Conservation (phyloP, 2,113 vertebrate species). For the Conger conger region DNA sequence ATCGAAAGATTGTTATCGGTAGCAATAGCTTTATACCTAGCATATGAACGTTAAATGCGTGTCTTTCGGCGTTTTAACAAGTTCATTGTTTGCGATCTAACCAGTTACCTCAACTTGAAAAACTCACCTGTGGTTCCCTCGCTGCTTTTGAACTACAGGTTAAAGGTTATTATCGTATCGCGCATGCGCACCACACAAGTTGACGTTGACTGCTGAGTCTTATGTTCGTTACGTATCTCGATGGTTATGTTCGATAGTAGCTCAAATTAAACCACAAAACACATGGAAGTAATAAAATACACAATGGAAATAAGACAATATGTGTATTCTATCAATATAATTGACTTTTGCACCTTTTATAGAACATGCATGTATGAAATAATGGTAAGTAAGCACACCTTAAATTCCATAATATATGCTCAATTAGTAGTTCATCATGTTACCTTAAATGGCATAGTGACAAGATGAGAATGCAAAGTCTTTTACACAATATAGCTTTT, state of each 20-base stretch:
- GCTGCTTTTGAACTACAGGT: slow-evolving; percentile 20
- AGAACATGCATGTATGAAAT: too few relatives aligned
- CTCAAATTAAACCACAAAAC: too few relatives aligned
- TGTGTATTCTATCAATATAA: too few relatives aligned
- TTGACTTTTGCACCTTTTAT: too few relatives aligned
- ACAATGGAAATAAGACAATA: too few relatives aligned
- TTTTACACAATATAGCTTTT: not conserved
- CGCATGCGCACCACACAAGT: slow-evolving; percentile 23
- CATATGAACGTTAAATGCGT: not conserved
- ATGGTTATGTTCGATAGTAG: too few relatives aligned
- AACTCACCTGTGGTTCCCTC: slow-evolving; percentile 14
- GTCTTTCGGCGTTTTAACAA: not conserved
- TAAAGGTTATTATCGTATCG: not conserved
- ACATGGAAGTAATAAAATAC: too few relatives aligned
- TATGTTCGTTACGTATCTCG: too few relatives aligned
- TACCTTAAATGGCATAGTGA: not conserved
- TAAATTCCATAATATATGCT: too few relatives aligned
- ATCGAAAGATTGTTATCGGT: not conserved
- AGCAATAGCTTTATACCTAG: not conserved
- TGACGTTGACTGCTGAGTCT: too few relatives aligned
- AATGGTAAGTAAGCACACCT: too few relatives aligned
- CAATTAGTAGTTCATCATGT: not conserved
- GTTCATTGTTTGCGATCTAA: not conserved
- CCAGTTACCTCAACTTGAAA: not conserved
- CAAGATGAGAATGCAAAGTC: not conserved